Conservation (phyloP, 2,113 vertebrate genomes). For the Morone saxatilis region DNA sequence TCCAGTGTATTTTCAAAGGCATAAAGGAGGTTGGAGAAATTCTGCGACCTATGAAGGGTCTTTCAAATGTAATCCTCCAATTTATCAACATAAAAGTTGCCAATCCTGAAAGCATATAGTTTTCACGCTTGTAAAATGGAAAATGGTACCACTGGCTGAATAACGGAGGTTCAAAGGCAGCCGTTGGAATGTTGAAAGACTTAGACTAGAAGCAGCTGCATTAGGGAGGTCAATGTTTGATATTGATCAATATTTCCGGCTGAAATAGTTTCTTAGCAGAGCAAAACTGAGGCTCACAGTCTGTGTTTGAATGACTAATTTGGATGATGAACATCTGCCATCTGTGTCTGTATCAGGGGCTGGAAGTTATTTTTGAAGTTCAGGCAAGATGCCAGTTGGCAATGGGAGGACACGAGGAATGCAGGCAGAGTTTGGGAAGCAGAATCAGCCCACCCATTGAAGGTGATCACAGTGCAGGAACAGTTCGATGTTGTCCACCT, state of each 20-base stretch:
- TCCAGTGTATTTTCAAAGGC: not conserved
- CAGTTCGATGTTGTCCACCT: conserved; percentile 41
- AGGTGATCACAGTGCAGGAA: conserved; percentile 22
- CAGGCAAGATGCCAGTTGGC: conserved; percentile 60
- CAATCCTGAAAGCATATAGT: not conserved
- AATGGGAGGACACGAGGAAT: conserved; percentile 50
- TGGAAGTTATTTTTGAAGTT: conserved; percentile 58
- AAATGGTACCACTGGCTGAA: not conserved
- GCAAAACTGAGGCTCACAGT: not conserved
- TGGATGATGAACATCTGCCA: conserved; percentile 48
- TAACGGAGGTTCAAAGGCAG: not conserved
- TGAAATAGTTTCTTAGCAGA: not conserved
- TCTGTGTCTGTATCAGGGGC: conserved; percentile 43
- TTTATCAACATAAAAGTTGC: not conserved
- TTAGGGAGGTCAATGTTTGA: conserved; percentile 6
- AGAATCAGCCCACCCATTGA: conserved; percentile 36
- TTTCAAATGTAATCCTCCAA: not conserved
- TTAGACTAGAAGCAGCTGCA: not conserved
- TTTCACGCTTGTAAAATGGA: not conserved
- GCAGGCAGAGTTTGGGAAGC: conserved; percentile 39
- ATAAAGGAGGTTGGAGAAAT: not conserved
- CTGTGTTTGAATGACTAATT: conserved; percentile 40
- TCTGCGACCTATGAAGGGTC: not conserved
- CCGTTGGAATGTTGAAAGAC: not conserved
- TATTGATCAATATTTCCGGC: conserved; percentile 26